Evolutionary conservation across 2,797 vertebrate genomes (phyloP), one percentile per base, ranked within the genome.

Genomic region (Phataginus tetradactyla): DNA sequence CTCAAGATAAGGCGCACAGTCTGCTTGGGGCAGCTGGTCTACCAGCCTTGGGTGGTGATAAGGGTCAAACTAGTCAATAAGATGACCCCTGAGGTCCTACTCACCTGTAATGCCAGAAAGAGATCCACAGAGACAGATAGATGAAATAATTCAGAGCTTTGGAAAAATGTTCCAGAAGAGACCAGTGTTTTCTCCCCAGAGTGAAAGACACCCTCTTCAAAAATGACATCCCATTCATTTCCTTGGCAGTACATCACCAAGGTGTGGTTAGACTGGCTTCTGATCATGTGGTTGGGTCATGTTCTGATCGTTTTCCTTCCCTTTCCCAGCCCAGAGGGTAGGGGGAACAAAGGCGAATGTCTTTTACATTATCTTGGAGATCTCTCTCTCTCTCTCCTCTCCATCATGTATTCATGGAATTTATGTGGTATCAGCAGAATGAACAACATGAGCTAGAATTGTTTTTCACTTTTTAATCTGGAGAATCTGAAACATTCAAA

Each of bases 401-500:
- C 61, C 42, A 53, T 71, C 86, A 27, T 27, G 4, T 59, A 45
- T 69, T 85, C n/a, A 49, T 39, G 57, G 37, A 93, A 91, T 95
- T 74, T 69, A 86, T 79, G 72, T 93, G 37, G 29, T 86, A 90
- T 96, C 74, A 74, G 49, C 64, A 94, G 88, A 92, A 96, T 71
- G 29, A 91, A 75, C 11, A 14, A 75, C 57, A 32, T 80, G 61
- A 39, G 21, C 45, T 57, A 63, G 71, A 77, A 55, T 61, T 61
- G 81, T 78, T 84, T 79, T 74, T 57, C 51, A 57, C 53, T 78
- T 89, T 87, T 66, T 94, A 85, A 63, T 83, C 23, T 32, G 57
- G n/a, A 91, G 45, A 77, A 80, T 74, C 90, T 66, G 66, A 69
- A 96, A 83, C 25, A 79, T 17, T 69, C 72, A 86, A 91, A 90